Percentiles rank a stretch among this genome's conserved stretches.
phyloP scores from a whole-genome alignment of 2,888 invertebrate species.

The Eupeodes luniger region DNA sequence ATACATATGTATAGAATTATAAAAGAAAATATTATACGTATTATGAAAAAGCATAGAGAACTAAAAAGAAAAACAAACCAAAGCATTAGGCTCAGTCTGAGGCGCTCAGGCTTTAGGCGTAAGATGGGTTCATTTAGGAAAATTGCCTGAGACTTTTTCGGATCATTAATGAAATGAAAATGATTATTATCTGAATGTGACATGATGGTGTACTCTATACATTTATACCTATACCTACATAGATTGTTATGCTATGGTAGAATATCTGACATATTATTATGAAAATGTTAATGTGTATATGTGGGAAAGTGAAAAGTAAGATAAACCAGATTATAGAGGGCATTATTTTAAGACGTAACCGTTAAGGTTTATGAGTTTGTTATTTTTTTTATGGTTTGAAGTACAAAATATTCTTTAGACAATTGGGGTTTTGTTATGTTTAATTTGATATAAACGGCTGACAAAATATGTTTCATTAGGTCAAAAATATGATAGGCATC shows the following conservation, averaged over 20 bases:
- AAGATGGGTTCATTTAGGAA: conserved; percentile 18
- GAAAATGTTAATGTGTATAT: conserved; percentile 15
- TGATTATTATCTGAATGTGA: conserved; percentile 43
- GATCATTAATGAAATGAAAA: conserved; percentile 59
- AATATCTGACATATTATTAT: background rate
- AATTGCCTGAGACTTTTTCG: conserved; percentile 34
- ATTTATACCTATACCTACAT: background rate
- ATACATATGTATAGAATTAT: too few species aligned
- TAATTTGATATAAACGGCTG: background rate
- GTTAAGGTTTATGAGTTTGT: background rate
- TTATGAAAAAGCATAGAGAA: too few species aligned
- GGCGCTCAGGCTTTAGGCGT: too few species aligned
- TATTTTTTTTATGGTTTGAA: background rate
- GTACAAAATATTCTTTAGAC: background rate
- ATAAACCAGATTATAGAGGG: background rate
- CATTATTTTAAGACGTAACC: background rate
- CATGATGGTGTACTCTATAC: background rate
- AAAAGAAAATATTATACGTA: background rate
- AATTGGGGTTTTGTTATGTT: background rate
- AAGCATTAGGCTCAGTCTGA: background rate
- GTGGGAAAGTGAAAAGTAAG: conserved; percentile 16
- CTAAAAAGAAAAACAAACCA: background rate
- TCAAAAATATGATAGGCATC: background rate
- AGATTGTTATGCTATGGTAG: too few species aligned
- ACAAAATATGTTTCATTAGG: background rate